Base-by-base conservation (phyloP, 2,797 vertebrate genomes). In the Catamblyrhynchus diadema region DNA sequence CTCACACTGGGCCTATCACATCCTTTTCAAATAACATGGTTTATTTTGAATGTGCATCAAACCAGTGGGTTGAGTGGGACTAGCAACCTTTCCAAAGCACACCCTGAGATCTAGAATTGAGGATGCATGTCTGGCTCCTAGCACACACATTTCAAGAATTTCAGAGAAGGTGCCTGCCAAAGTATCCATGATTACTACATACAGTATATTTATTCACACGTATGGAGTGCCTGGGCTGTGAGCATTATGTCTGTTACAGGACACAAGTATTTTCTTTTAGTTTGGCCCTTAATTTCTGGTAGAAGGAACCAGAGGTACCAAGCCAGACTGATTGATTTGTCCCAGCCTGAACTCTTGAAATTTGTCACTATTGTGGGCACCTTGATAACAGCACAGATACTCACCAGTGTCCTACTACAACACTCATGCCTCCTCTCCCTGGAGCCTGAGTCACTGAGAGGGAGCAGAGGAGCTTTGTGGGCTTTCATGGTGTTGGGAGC, bases 401-500 rank as follows among this genome's bases (percentile, higher is more conserved):
- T 73, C 41, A 47, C 9, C 44, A n/a, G 25, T 24, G 65, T 66
- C 51, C 51, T 57, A 8, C 65, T 45, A 25, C 25, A 50, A 30
- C 45, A n/a, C 48, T 86, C 45, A 23, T 15, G 8, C 22, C 50
- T 60, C 69, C 45, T 60, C 22, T 8, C 28, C 24, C n/a, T 28
- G 5, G 24, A 45, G 30, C 14, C 56, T 67, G 57, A 61, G 57
- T 33, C 27, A 7, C 0, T 23, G 47, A 50, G 35, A 70, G 13
- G 47, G 20, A 66, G 59, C 44, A 81, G 60, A 81, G 50, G 87
- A 86, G 27, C 32, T 62, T 41, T 20, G 5, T 27, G 17, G 25
- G 25, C 48, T 65, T 39, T 39, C 0, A 0, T 4, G 4, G 24
- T 0, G 0, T 25, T 59, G 32, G 22, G 20, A 73, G 13, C 21